Base-by-base conservation (phyloP, 2,113 vertebrate species). In the Tautogolabrus adspersus region DNA sequence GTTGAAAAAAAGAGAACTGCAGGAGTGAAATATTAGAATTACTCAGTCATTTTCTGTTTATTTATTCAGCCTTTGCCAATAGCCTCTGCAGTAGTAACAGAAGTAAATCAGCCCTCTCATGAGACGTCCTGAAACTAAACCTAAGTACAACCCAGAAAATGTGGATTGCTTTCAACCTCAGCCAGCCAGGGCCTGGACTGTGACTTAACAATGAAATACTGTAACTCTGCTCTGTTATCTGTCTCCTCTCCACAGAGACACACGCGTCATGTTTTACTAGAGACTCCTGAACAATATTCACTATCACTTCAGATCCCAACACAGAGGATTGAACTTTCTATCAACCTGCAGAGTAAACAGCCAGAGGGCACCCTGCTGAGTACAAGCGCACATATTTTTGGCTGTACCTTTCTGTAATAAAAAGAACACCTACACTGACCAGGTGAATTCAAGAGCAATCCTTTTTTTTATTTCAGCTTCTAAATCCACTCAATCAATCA, bases 321-420 rank as follows among this genome's bases (percentile, higher is more conserved):
- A 56, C 66, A 83, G 73, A 76, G 61, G 42, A 12, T 8, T 85
- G 80, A 88, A 85, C 88, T 70, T 85, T 82, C 57, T 42, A 75
- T 82, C 80, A 81, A 84, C 84, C 54, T 4, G 58, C 68, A 87
- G 71, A 64, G 63, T 65, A 89, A 88, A 88, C 78, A 88, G 75
- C 58, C 64, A 78, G 40, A 75, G 21, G 67, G 72, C 47, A 57
- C 51, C 72, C 76, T 64, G 62, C 56, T 64, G 71, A 34, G 66
- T 46, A 76, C 22, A 58, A 82, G 57, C 34, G 40, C 22, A 76
- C 23, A 22, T 10, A 10, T 30, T 47, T 70, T 56, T 67, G 8
- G 42, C 55, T 60, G 22, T 21, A n/a, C 46, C 38, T 21, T 72
- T 60, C 13, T 64, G 56, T 9, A 59, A 83, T 26, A 73, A 70